A percentile compares a stretch with the other conserved stretches of the same genome.
These are phyloP conservation scores for Philopedon plagiatum DNA, from an alignment of 2,888 invertebrate species.

Conservation along the genomic window DNA sequence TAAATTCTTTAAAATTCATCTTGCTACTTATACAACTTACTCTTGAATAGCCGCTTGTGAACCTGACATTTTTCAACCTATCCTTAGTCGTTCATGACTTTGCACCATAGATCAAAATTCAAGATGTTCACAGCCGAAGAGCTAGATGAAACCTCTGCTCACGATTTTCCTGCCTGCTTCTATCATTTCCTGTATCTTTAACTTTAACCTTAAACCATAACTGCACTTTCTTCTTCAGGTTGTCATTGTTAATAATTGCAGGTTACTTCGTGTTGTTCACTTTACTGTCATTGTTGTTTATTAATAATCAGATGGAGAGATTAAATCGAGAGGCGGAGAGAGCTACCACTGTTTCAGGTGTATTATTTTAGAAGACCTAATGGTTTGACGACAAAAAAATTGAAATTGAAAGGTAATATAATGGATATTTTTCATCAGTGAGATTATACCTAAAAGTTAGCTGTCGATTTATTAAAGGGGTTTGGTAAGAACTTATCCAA, in stretches of 20 bases:
- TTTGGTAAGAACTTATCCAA: too few relatives aligned
- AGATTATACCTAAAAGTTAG: too few relatives aligned
- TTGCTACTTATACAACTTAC: too few relatives aligned
- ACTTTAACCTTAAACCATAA: conserved; percentile 47
- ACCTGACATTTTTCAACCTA: neutral
- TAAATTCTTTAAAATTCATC: too few relatives aligned
- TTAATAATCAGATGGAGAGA: conserved; percentile 3
- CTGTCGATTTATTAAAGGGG: too few relatives aligned
- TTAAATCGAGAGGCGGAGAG: neutral
- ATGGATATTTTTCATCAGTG: too few relatives aligned
- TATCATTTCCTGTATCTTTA: conserved; percentile 48
- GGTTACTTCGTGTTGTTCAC: conserved; percentile 3
- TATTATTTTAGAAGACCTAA: too few relatives aligned
- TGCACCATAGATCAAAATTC: conserved; percentile 8
- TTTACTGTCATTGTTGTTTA: conserved; percentile 1
- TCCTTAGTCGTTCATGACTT: conserved; percentile 5
- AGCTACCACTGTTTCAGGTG: neutral
- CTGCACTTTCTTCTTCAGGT: conserved; percentile 37
- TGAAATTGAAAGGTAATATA: too few relatives aligned
- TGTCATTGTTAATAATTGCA: conserved; percentile 42
- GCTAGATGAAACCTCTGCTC: conserved; percentile 30
- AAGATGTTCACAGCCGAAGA: conserved; percentile 31
- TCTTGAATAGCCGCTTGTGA: too few relatives aligned
- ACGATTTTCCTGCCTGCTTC: conserved; percentile 33
- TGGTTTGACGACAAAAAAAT: too few relatives aligned